These are phyloP conservation scores for Cavia porcellus DNA, from an alignment of 2,113 vertebrate genomes.

Conservation along the genomic window DNA sequence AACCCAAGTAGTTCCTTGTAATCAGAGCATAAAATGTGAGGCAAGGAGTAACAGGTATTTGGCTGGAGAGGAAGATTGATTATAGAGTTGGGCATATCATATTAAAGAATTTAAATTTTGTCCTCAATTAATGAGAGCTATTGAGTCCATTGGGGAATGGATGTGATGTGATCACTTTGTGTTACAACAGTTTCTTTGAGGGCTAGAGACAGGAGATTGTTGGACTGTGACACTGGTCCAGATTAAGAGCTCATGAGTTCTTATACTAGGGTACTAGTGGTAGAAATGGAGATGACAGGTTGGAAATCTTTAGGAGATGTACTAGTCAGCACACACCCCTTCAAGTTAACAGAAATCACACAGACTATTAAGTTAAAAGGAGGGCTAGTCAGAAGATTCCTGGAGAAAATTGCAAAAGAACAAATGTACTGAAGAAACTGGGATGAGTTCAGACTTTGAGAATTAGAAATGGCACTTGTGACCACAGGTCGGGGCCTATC, in stretches of 20 bases:
- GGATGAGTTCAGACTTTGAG: not conserved
- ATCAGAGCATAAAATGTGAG: not conserved
- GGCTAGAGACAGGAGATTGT: not conserved
- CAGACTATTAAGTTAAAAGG: not conserved
- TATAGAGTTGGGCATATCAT: not conserved
- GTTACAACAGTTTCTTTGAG: not conserved
- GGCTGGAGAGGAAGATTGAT: not conserved
- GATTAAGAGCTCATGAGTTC: not conserved
- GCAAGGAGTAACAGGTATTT: not conserved
- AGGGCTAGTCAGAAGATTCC: not conserved
- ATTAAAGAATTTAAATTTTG: conserved; percentile 21
- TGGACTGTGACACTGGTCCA: not conserved
- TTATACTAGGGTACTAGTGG: not conserved
- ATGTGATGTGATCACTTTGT: not conserved
- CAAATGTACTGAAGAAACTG: not conserved
- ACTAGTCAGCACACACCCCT: not conserved
- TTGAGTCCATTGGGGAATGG: not conserved
- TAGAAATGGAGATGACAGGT: not conserved
- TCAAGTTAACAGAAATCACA: not conserved
- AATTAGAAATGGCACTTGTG: not conserved
- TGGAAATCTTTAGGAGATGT: not conserved
- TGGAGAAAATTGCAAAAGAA: not conserved
- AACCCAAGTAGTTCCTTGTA: not conserved
- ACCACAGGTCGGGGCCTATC: not conserved
- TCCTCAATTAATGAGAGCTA: not conserved